A percentile compares a stretch with the other conserved stretches of the same genome.
Evolutionary conservation across 2,797 vertebrate genomes (phyloP).

Genomic region (Urocyon cinereoargenteus): DNA sequence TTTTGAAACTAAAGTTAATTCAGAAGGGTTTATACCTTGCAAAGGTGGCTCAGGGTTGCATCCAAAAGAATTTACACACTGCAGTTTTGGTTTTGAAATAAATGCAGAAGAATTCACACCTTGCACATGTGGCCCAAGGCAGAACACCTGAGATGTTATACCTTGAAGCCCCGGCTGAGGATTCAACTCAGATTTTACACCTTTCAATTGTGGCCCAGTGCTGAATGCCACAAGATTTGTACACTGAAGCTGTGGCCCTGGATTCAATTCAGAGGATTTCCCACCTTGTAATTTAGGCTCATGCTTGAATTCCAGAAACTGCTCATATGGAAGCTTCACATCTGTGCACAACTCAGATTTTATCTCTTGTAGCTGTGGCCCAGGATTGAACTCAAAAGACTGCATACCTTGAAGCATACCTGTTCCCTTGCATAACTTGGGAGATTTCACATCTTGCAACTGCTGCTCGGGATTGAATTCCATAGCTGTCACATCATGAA

Average conservation of each 20-base stretch:
- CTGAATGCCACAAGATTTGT: background rate
- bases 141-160: slow-evolving; percentile 16
- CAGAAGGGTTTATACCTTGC: slow-evolving; percentile 41
- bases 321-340: slow-evolving; percentile 6
- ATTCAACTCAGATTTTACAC: background rate
- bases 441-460: background rate
- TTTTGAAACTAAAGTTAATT: slow-evolving; percentile 39
- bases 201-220: background rate
- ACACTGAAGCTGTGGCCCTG: background rate
- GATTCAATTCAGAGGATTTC: background rate
- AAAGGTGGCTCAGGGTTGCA: background rate
- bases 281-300: background rate
- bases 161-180: background rate
- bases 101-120: background rate
- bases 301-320: slow-evolving; percentile 6
- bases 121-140: slow-evolving; percentile 7
- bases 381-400: background rate
- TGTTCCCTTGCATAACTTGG: background rate
- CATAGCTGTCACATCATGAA: slow-evolving; percentile 20
- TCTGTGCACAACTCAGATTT: background rate
- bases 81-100: background rate
- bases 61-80: background rate
- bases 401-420: background rate
- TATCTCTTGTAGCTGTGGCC: slow-evolving; percentile 21
- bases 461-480: slow-evolving; percentile 34